phyloP scores from a whole-genome alignment of 2,113 vertebrate genomes.

The Motacilla alba region DNA sequence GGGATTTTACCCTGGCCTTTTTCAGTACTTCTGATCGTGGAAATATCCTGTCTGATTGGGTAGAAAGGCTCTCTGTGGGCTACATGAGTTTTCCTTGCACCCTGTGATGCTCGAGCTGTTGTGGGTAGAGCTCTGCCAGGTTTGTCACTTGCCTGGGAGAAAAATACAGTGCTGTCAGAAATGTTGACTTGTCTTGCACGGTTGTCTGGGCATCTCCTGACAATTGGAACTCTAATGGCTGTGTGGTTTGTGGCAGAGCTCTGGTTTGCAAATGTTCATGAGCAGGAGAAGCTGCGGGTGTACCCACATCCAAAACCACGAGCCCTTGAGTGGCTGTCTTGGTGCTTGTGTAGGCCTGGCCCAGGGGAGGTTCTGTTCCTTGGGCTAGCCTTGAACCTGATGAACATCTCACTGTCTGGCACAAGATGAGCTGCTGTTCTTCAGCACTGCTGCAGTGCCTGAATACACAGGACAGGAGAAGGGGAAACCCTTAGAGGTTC shows the following conservation, averaged over 20 bases:
- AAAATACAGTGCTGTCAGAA: not conserved
- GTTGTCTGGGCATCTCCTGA: not conserved
- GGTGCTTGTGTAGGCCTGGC: not conserved
- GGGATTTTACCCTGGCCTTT: not conserved
- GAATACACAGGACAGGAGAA: not conserved
- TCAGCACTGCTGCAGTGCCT: not conserved
- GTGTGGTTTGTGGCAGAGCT: not conserved
- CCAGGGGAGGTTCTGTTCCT: not conserved
- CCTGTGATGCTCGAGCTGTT: not conserved
- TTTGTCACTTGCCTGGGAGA: not conserved
- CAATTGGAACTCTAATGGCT: not conserved
- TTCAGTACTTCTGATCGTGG: not conserved
- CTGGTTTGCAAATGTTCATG: not conserved
- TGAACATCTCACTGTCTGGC: not conserved
- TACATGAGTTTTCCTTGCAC: rapidly evolving
- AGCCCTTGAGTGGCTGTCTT: not conserved
- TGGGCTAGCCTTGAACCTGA: not conserved
- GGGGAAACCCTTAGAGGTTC: not conserved
- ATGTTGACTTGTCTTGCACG: not conserved
- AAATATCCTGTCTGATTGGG: not conserved
- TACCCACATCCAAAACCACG: not conserved
- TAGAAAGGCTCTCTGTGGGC: not conserved
- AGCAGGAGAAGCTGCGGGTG: not conserved
- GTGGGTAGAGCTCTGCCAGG: not conserved
- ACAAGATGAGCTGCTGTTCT: not conserved